These are phyloP conservation scores for Sinocyclocheilus maitianheensis DNA, from an alignment of 2,113 vertebrate species.

Conservation along the genomic window DNA sequence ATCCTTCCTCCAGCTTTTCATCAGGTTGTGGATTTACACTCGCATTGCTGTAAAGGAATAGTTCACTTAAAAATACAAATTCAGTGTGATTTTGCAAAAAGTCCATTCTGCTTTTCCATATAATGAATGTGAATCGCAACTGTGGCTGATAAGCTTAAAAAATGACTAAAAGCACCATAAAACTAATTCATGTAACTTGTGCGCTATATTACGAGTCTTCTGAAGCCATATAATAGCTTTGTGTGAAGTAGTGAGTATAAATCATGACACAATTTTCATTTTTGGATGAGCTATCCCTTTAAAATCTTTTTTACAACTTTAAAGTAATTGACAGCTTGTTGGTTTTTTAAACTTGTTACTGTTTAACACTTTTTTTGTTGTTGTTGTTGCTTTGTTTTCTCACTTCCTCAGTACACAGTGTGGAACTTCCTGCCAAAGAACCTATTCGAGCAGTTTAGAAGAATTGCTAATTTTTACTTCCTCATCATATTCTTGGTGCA, in stretches of 20 bases:
- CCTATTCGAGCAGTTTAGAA: slow-evolving; percentile 97
- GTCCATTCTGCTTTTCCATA: background rate
- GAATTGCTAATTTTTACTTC: slow-evolving; percentile 99
- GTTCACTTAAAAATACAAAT: background rate
- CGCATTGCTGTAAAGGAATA: slow-evolving; percentile 1
- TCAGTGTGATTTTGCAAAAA: background rate
- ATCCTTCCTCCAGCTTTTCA: slow-evolving; percentile 49
- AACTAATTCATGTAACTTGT: background rate
- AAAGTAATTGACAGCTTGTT: background rate
- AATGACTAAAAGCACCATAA: background rate
- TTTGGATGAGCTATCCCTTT: background rate
- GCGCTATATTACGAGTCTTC: background rate
- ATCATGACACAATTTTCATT: background rate
- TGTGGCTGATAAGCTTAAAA: background rate
- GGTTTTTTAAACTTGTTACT: background rate
- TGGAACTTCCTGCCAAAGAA: slow-evolving; percentile 99
- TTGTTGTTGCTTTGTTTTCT: background rate
- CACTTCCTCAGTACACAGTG: slow-evolving; percentile 86
- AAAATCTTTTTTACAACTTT: background rate
- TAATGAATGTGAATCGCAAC: background rate
- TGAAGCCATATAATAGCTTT: background rate
- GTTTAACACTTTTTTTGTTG: background rate
- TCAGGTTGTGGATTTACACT: slow-evolving; percentile 43
- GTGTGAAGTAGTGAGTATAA: no score
- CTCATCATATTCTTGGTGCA: slow-evolving; percentile 77